phyloP scores from a whole-genome alignment of 2,888 invertebrate species.

The Anthophora plumipes region DNA sequence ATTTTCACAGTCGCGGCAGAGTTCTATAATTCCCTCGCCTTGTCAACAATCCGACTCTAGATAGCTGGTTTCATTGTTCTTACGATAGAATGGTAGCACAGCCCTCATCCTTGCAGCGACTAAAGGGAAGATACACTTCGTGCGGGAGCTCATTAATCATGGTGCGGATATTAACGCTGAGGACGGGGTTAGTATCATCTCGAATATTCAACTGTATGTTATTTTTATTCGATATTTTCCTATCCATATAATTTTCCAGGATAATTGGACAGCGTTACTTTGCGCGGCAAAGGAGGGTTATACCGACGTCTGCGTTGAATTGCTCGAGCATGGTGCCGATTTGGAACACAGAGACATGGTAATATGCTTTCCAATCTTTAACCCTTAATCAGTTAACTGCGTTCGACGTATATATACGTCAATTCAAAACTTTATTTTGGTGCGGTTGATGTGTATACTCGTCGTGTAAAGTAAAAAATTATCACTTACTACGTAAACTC shows the following conservation, averaged over 20 bases:
- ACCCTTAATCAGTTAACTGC: too few species aligned
- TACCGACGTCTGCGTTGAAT: conserved; percentile 91
- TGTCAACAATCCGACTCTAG: neutral
- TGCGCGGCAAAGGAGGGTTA: conserved; percentile 96
- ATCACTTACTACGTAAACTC: too few species aligned
- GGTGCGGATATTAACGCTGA: conserved; percentile 97
- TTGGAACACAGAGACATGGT: conserved; percentile 96
- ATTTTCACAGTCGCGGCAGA: too few species aligned
- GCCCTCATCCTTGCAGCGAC: conserved; percentile 96
- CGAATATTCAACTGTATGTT: neutral
- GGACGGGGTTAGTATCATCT: conserved; percentile 88
- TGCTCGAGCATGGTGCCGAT: conserved; percentile 93
- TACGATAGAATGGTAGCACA: conserved; percentile 93
- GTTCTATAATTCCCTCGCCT: neutral
- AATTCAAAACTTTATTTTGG: too few species aligned
- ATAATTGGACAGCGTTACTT: conserved; percentile 96
- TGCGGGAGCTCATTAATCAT: conserved; percentile 93
- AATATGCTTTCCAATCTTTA: conserved; percentile 59
- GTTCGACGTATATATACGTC: too few species aligned
- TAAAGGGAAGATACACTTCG: conserved; percentile 93
- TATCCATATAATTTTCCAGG: conserved; percentile 84
- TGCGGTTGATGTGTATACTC: too few species aligned
- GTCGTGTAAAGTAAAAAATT: too few species aligned
- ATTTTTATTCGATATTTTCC: neutral
- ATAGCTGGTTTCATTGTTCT: conserved; percentile 34